Base-by-base conservation (phyloP, 2,797 vertebrate species). In the Gymnocypris eckloni region DNA sequence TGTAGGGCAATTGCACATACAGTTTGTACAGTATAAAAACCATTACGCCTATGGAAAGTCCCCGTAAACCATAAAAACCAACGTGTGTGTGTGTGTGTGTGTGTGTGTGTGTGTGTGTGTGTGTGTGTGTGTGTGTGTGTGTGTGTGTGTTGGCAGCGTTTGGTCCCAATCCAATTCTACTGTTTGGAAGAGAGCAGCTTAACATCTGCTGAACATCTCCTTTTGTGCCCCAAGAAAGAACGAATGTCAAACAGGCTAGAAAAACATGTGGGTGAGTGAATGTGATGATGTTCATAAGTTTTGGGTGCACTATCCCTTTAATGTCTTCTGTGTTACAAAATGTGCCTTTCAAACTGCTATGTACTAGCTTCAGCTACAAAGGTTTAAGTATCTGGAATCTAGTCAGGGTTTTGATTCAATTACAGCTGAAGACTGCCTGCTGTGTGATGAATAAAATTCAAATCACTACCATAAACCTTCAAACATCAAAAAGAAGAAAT, bases 401-500 rank as follows among this genome's bases (percentile, higher is more conserved):
- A 67, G 59, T 52, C 50, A 59, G 18, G 48, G 69, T 78, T 83
- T 69, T 75, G 28, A 52, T 81, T 79, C 66, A 79, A 79, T 85
- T 79, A 59, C 28, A 71, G 16, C n/a, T 2, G 18, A 85, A 59
- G 61, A 64, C 37, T 18, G 66, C 73, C 50, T 72, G 45, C 78
- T 76, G 79, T 76, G 67, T 28, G 50, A 41, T 64, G 41, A 39
- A 64, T 52, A 50, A 50, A 67, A 52, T 52, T 75, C 48, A 41
- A 18, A 82, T 82, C 82, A n/a, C 61, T 28, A 80, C 41, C 52
- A 85, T 80, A 72, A 79, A 85, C 79, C 67, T 25, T 71, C 39
- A 18, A 70, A 85, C 83, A 80, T 41, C 4, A 39, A 41, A 85
- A 50, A 20, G 16, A 59, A 56, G 28, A 78, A 78, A 82, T 50